Percentiles rank a stretch among this genome's conserved stretches.
These are phyloP conservation scores for Sphaeridia pumilis DNA, from an alignment of 2,888 invertebrate genomes.

Conservation along the genomic window DNA sequence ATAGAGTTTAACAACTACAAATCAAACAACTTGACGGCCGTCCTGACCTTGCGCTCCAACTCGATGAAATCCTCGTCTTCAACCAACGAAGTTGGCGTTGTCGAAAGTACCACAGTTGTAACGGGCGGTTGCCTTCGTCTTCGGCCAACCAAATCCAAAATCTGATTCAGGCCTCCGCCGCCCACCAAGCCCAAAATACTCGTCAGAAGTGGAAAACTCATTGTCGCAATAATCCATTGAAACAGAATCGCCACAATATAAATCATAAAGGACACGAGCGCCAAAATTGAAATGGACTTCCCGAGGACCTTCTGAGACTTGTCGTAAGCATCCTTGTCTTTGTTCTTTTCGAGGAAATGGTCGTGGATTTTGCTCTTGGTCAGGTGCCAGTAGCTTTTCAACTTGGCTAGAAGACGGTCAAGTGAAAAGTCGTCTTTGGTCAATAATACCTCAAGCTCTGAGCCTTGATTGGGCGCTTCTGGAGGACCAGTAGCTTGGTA, in stretches of 20 bases:
- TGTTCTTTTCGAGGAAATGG: neutral
- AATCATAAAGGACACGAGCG: constrained; percentile 8
- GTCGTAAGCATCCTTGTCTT: neutral
- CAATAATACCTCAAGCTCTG: too few species aligned
- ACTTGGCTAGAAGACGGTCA: neutral
- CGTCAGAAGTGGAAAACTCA: constrained; percentile 8
- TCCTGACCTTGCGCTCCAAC: neutral
- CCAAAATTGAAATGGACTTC: constrained; percentile 9
- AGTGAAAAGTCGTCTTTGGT: neutral
- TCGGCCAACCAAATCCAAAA: neutral
- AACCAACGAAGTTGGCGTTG: neutral
- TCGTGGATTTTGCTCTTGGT: neutral
- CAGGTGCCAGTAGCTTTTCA: neutral
- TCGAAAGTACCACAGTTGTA: neutral
- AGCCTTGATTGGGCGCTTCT: too few species aligned
- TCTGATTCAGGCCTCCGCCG: neutral
- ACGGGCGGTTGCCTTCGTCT: neutral
- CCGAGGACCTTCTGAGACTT: constrained; percentile 7
- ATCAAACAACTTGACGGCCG: neutral
- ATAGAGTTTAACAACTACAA: neutral
- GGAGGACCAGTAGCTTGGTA: too few species aligned
- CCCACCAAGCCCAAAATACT: neutral
- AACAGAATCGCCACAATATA: constrained; percentile 10
- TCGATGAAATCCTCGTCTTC: neutral
- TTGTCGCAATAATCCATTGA: constrained; percentile 2